A percentile compares a stretch with the other conserved stretches of the same genome.
These are phyloP conservation scores for Philonicus albiceps DNA, from an alignment of 2,888 invertebrate species.

Conservation along the genomic window DNA sequence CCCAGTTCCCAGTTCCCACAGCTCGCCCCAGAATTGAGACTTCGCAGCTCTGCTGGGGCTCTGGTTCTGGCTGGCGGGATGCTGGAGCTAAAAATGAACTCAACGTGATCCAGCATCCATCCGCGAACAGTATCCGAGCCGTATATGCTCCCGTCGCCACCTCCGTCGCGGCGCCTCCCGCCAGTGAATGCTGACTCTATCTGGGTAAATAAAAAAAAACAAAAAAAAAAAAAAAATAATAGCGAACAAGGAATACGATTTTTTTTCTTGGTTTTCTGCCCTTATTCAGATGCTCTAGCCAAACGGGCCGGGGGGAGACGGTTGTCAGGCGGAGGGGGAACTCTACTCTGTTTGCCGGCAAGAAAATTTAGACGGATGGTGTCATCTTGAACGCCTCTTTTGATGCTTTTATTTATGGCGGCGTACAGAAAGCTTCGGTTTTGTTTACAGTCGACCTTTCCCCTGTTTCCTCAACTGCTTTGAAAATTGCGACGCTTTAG, in stretches of 20 bases:
- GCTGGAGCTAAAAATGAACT: constrained; percentile 1
- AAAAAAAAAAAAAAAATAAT: too few relatives aligned
- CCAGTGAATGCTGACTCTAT: neutral
- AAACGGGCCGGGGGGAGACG: neutral
- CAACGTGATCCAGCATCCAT: constrained; percentile 4
- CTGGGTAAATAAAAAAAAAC: constrained; percentile 11
- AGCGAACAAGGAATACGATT: neutral
- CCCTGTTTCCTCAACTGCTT: neutral
- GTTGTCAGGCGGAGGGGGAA: neutral
- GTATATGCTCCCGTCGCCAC: neutral
- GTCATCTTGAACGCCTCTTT: constrained; percentile 22
- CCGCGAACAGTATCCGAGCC: neutral
- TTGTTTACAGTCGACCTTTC: constrained; percentile 3
- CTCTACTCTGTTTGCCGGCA: neutral
- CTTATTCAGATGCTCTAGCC: neutral
- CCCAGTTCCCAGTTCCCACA: neutral
- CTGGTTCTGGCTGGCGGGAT: neutral
- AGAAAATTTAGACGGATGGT: neutral
- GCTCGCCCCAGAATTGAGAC: neutral
- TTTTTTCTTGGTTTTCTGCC: neutral
- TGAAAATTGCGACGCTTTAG: constrained; percentile 1
- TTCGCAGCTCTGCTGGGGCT: neutral
- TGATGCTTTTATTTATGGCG: constrained; percentile 27
- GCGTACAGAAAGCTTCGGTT: neutral
- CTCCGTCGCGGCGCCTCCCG: neutral